Evolutionary conservation across 2,113 vertebrate species (phyloP), one percentile per base, ranked within the genome.

Genomic region (Chascanopsetta lugubris): DNA sequence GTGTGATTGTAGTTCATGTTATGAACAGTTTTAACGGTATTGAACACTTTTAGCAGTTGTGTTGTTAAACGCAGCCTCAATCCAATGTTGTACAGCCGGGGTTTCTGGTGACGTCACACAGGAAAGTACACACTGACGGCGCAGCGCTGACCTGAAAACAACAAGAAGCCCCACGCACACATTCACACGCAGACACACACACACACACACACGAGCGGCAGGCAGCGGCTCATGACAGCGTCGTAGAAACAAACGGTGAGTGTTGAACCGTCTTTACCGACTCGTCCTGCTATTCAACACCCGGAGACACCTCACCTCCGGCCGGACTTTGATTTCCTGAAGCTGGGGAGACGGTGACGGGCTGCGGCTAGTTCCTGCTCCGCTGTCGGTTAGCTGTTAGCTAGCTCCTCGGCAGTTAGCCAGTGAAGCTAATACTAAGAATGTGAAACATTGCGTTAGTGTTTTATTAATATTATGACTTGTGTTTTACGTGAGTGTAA

Each of bases 121-220:
- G n/a, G 5, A 8, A 20, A 12, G 5, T 17, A 40, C 38, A 11
- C 26, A n/a, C 27, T 56, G 47, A 43, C 50, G 61, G 29, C 42
- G 30, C 75, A 75, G 74, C 78, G 22, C 53, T 58, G 71, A 85
- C 56, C 69, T 17, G 69, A 76, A 68, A 80, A 84, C 80, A 87
- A 75, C 45, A 47, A n/a, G n/a, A n/a, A n/a, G n/a, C n/a, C n/a
- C n/a, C n/a, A n/a, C n/a, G n/a, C n/a, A n/a, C n/a, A n/a, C n/a
- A n/a, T n/a, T n/a, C 32, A 12, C 30, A 9, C 10, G 10, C 30
- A 27, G 54, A 79, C 0, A 51, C 27, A 36, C 29, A 6, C 27
- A 36, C 29, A 6, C 45, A 13, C 40, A 18, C 40, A 42, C 40
- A 38, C 11, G 15, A 42, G 30, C 30, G 3, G 2, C 30, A 27